Base-by-base conservation (phyloP, 2,113 vertebrate genomes). In the Eupsittula cactorum region DNA sequence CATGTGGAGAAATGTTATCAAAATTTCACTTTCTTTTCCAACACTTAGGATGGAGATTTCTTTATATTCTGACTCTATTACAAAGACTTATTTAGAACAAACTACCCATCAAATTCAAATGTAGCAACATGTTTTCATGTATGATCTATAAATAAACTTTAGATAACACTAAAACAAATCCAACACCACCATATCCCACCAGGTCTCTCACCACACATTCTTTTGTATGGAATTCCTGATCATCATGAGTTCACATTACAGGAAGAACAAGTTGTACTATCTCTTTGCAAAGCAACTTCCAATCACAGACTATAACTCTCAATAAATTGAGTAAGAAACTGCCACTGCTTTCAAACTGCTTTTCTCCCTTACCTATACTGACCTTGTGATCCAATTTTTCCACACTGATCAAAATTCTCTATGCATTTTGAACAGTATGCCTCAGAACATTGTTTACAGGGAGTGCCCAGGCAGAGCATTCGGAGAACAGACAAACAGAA, bases 81-180 rank as follows among this genome's bases (percentile, higher is more conserved):
- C 20, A 67, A 88, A 74, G 28, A 75, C 19, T 88, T 64, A 86
- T 91, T 95, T 92, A 89, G 82, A 97, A 92, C 25, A 93, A 78
- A 59, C 52, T 57, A 73, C 33, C 24, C 55, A 55, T 37, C 37
- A 87, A 37, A 35, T 86, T 88, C 49, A 79, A 81, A 88, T 70
- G 68, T 77, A 95, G 68, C 74, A 65, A 49, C 39, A 4, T 24
- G 44, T 52, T 90, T 97, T 96, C 92, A 85, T 76, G 62, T 11
- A 52, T 19, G n/a, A 82, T n/a, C 70, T 83, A 87, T 82, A 95
- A 96, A 80, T 18, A 96, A 88, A 44, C 28, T 86, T 91, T 12
- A 93, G 62, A 80, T 85, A 94, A 82, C 67, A 80, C 16, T 27
- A 65, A 89, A 93, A 60, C 50, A 90, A 96, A 95, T 46, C 50